A percentile compares a stretch with the other conserved stretches of the same genome.
phyloP scores from a whole-genome alignment of 2,888 invertebrate genomes.

The Meteorus cinctellus region DNA sequence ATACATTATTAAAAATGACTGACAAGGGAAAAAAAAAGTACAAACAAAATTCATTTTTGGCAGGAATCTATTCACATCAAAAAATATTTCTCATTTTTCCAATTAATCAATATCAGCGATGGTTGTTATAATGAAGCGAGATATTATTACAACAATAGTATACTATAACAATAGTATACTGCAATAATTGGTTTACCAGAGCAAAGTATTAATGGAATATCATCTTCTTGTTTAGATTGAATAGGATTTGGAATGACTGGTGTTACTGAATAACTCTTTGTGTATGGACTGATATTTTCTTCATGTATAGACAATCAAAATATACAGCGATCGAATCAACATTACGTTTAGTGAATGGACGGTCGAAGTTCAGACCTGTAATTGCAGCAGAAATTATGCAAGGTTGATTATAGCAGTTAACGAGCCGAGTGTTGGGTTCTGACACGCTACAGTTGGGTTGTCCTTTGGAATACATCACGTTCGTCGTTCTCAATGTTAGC shows the following conservation, averaged over 20 bases:
- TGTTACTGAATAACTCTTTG: neutral
- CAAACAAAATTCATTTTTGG: too few relatives aligned
- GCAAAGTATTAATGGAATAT: neutral
- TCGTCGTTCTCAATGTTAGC: constrained; percentile 10
- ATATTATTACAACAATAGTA: neutral
- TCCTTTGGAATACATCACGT: constrained; percentile 7
- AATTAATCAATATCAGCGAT: too few relatives aligned
- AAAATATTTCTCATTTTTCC: too few relatives aligned
- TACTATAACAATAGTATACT: neutral
- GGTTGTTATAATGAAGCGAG: too few relatives aligned
- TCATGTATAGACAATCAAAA: neutral
- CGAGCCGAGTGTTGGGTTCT: constrained; percentile 29
- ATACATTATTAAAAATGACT: too few relatives aligned
- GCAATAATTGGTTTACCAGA: neutral
- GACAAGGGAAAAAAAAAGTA: too few relatives aligned
- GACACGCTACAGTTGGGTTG: constrained; percentile 12
- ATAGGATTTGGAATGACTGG: neutral
- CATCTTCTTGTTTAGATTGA: neutral
- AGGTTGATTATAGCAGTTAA: constrained; percentile 41
- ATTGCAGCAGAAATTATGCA: constrained; percentile 37
- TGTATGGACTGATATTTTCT: neutral
- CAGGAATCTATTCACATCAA: too few relatives aligned
- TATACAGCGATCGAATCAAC: constrained; percentile 13
- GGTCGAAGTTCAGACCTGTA: constrained; percentile 20
- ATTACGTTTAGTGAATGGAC: neutral